Conservation (phyloP, 2,113 vertebrate genomes). For the Ceuthmochares aereus region DNA sequence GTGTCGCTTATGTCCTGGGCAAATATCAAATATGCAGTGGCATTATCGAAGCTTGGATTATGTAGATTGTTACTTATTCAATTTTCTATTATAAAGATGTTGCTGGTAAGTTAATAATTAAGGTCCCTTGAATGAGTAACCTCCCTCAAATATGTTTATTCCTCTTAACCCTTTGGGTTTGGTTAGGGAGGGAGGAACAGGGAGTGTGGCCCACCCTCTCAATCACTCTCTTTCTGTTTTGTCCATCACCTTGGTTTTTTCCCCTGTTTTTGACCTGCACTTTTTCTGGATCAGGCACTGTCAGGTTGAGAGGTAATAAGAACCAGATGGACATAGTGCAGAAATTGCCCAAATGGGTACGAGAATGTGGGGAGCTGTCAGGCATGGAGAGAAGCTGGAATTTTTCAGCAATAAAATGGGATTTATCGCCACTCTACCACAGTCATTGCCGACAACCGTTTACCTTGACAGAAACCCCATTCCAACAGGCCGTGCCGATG, state of each 20-base stretch:
- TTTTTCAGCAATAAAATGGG: constrained; percentile 98
- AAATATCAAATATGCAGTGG: background rate
- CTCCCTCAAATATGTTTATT: background rate
- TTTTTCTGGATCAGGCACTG: constrained; percentile 85
- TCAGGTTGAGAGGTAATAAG: constrained; percentile 94
- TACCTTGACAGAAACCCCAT: constrained; percentile 86
- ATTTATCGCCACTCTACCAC: constrained; percentile 98
- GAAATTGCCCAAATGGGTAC: constrained; percentile 96
- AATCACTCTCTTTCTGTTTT: constrained; percentile 75
- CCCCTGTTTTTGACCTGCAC: constrained; percentile 80
- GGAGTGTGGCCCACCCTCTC: background rate
- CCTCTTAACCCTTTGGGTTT: background rate
- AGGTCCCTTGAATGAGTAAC: background rate
- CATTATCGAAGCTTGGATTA: background rate
- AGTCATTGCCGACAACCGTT: constrained; percentile 88
- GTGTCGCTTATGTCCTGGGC: background rate
- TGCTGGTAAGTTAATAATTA: background rate
- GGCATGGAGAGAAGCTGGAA: constrained; percentile 97
- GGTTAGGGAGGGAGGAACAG: background rate
- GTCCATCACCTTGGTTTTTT: constrained; percentile 78
- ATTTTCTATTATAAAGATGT: background rate
- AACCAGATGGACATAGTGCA: constrained; percentile 96
- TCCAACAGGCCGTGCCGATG: constrained; percentile 79
- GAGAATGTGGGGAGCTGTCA: constrained; percentile 97
- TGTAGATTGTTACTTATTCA: background rate